phyloP scores from a whole-genome alignment of 2,113 vertebrate species.

The Oplegnathus fasciatus region DNA sequence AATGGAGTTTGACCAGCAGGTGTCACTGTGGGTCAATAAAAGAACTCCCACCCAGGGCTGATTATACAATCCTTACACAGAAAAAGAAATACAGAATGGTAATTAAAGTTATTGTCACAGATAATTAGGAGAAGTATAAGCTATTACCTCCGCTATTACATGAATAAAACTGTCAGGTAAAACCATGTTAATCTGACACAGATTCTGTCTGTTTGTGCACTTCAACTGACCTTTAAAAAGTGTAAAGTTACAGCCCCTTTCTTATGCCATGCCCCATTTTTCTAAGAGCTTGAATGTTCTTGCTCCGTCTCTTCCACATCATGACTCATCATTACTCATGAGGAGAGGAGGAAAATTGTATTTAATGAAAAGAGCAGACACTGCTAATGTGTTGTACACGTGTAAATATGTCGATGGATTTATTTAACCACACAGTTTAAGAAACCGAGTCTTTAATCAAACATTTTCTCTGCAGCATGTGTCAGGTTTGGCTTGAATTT shows the following conservation, averaged over 20 bases:
- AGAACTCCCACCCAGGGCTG: neutral
- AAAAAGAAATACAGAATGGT: neutral
- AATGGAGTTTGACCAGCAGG: slow-evolving; percentile 18
- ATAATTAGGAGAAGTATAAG: too few relatives aligned
- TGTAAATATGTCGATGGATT: neutral
- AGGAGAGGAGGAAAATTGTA: neutral
- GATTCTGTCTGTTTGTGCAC: neutral
- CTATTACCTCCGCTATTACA: neutral
- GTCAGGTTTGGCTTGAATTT: neutral
- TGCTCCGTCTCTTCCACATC: neutral
- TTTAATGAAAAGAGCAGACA: neutral
- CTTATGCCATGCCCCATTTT: neutral
- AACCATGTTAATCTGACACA: neutral
- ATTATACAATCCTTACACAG: neutral
- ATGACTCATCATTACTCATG: slow-evolving; percentile 41
- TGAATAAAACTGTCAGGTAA: neutral
- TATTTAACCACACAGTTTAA: neutral
- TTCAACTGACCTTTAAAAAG: neutral
- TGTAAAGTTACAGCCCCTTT: neutral
- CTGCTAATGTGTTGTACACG: neutral
- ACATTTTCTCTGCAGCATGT: neutral
- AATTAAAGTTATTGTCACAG: neutral
- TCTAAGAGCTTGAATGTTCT: neutral
- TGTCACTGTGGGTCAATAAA: neutral
- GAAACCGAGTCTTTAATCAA: neutral